Percentiles rank a stretch among this genome's conserved stretches.
Evolutionary conservation across 2,113 vertebrate species (phyloP).

Genomic region (Semnornis frantzii): DNA sequence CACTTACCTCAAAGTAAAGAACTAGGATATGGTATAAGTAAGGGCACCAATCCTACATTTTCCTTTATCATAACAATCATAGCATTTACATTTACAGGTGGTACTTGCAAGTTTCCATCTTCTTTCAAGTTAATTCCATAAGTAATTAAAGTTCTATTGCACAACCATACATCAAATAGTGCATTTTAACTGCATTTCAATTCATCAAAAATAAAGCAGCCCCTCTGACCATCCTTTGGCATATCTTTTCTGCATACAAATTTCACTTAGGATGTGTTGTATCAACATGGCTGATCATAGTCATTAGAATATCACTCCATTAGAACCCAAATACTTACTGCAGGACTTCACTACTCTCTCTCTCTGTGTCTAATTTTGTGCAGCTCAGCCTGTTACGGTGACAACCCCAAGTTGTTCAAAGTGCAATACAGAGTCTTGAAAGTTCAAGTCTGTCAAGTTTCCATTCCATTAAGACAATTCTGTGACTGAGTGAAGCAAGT

Average conservation of each 20-base stretch:
- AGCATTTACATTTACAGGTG: not conserved
- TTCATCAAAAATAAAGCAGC: not conserved
- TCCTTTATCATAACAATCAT: not conserved
- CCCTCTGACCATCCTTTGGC: not conserved
- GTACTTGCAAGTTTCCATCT: not conserved
- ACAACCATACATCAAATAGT: not conserved
- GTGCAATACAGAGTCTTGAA: not conserved
- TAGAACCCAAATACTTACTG: not conserved
- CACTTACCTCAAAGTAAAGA: not conserved
- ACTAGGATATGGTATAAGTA: not conserved
- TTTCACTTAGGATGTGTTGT: not conserved
- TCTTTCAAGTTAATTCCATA: not conserved
- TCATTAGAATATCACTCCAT: not conserved
- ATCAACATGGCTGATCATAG: not conserved
- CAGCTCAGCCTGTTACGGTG: not conserved
- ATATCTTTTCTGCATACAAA: not conserved
- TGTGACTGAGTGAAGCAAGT: not conserved
- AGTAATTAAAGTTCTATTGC: not conserved
- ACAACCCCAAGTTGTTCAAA: not conserved
- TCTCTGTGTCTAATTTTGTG: accelerated
- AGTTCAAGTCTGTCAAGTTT: not conserved
- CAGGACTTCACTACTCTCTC: not conserved
- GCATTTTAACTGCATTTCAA: not conserved
- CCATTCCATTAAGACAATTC: not conserved
- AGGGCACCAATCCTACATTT: not conserved